Evolutionary conservation across 2,797 vertebrate genomes (phyloP), one percentile per base, ranked within the genome.

Genomic region (Garrulus glandarius): DNA sequence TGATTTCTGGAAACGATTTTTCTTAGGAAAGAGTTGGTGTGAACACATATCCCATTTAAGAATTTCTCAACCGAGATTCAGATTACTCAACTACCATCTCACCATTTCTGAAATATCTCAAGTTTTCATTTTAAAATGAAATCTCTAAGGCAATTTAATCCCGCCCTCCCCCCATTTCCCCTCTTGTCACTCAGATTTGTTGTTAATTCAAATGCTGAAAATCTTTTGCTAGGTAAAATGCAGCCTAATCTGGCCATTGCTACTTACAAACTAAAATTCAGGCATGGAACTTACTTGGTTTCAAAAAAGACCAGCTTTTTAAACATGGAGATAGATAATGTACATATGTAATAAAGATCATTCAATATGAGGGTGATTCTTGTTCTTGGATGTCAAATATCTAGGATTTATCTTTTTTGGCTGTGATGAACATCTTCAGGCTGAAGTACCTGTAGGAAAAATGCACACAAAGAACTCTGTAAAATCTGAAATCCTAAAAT

Each of bases 141-240:
- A 7, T 36, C 46, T 80, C 84, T 10, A 30, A 39, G n/a, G 20
- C 39, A 46, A 23, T 86, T 72, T 84, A 56, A 74, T 71, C 13
- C 37, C 0, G 0, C 4, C 4, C 1, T 77, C 11, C 3, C 7
- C 19, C 18, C 7, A 17, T 65, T 89, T 15, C 12, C 17, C 59
- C 5, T 49, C 17, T 15, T n/a, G 8, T 32, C 43, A 30, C 56
- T 59, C 36, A 30, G 15, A 60, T 75, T 75, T 75, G 37, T 50
- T 69, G 14, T 56, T 53, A 37, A 65, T 23, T 75, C 41, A 82
- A 75, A 71, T 27, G 4, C 41, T 72, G 63, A 64, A 61, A 64
- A 71, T 9, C 11, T 74, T 74, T 77, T 8, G 1, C 61, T 67
- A 6, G 7, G 10, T 24, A 70, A 84, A 78, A 81, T 46, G 39